Base-by-base conservation (phyloP, 2,888 invertebrate species). In the Idaea aversata region DNA sequence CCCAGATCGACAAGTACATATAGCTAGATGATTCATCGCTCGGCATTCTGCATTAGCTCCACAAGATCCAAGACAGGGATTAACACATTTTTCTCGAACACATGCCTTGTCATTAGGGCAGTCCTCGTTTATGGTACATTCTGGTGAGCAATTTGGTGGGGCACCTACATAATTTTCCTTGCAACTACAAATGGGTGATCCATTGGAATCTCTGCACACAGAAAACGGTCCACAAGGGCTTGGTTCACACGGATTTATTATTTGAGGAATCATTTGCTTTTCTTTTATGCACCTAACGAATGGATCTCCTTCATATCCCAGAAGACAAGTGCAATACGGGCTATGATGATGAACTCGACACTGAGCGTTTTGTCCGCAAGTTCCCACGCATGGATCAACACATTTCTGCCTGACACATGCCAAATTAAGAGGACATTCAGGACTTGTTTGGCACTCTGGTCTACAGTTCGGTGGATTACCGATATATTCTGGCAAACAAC, bases 341-440 rank as follows among this genome's bases (percentile, higher is more conserved):
- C 94, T 93, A 67, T 95, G 95, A 72, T 95, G 95, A 58, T 94
- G 93, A 67, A 95, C 95, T 65, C 94, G 93, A 79, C 97, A 97
- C 79, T 95, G 94, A 1, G 97, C 94, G 82, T 95, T 95, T 63
- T 93, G 91, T 65, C 95, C 95, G 75, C 96, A 98, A 0, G 95
- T 94, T 70, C 96, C 96, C 1, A 95, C 93, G 77, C 97, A 97
- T n/a, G 97, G 97, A 87, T 97, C 96, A 62, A 94, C 90, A 82
- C 97, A 97, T 84, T 95, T 96, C 77, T 95, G 95, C 73, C 94
- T 95, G 15, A 95, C 94, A 79, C 97, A 97, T 15, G 97, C 96
- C 83, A 95, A 95, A 68, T 95, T 95, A 47, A 95, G 93, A n/a
- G 96, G 93, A 88, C 97, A 97, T 79, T 97, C 97, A 0, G 96